Evolutionary conservation across 2,888 invertebrate genomes (phyloP), one percentile per base, ranked within the genome.

Genomic region (Nasonovia ribisnigri): DNA sequence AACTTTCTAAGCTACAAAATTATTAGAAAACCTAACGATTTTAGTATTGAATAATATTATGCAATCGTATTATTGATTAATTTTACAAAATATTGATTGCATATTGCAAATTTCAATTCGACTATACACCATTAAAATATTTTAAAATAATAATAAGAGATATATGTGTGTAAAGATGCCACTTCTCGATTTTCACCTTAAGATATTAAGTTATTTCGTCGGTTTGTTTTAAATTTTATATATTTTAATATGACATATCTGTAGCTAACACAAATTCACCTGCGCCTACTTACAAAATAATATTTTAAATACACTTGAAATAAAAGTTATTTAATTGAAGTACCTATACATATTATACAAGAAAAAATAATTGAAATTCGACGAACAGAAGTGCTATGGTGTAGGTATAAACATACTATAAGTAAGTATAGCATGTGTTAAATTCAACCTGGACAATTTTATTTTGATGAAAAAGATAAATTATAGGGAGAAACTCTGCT

Each of bases 381-480:
- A 20, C 36, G 6, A 77, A 16, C n/a, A 36, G 20, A 77, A 77
- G 36, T 77, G 77, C 5, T 77, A 77, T 36, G n/a, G 36, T 77
- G 20, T 77, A 36, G 77, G 77, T 77, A 77, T 77, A 77, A 77
- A 77, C n/a, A 16, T n/a, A 77, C 16, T 36, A 36, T 77, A 36
- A 36, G 20, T 77, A 77, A 77, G 36, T 77, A 77, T 20, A 77
- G 36, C 5, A 13, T 24, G 67, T 24, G n/a, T 90, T 46, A n/a
- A 24, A 48, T 48, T 67, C 48, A 24, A 51, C 51, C 42, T 29
- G 29, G 24, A 51, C 51, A 29, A 36, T 84, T 51, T 84, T 42
- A 42, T 91, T 42, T 51, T 29, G 20, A 90, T n/a, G 46, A 24
- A 54, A 43, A 91, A 43, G 84, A 91, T 84, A 84, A 91, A 91